Conservation (phyloP, 2,113 vertebrate species). For the Cyprinodon tularosa region DNA sequence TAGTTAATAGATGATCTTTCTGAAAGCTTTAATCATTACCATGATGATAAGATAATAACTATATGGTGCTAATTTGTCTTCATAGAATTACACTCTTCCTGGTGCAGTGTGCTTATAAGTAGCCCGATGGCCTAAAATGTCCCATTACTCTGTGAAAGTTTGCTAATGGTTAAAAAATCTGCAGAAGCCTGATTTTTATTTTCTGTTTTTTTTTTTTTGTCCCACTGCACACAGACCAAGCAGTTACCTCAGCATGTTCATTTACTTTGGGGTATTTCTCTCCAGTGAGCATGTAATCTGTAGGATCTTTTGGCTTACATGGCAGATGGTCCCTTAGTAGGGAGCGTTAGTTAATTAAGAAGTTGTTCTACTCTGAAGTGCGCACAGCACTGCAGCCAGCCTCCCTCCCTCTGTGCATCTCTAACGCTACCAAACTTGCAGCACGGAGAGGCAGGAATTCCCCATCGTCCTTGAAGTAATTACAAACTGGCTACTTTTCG, state of each 20-base stretch:
- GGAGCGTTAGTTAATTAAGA: slow-evolving; percentile 72
- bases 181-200: background rate
- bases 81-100: slow-evolving; percentile 10
- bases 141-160: background rate
- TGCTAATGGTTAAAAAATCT: background rate
- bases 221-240: slow-evolving; percentile 24
- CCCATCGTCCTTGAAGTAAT: slow-evolving; percentile 59
- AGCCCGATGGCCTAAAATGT: background rate
- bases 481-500: slow-evolving; percentile 51
- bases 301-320: slow-evolving; percentile 49
- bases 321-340: slow-evolving; percentile 71
- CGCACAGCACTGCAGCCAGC: slow-evolving; percentile 50
- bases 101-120: background rate
- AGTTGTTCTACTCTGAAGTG: slow-evolving; percentile 64
- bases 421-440: slow-evolving; percentile 35
- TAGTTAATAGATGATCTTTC: too few species aligned
- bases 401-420: slow-evolving; percentile 61
- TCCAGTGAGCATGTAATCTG: slow-evolving; percentile 21
- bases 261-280: slow-evolving; percentile 23
- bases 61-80: slow-evolving; percentile 29
- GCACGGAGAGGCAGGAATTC: slow-evolving; percentile 51
- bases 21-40: background rate
- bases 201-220: slow-evolving; percentile 1
- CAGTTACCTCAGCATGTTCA: slow-evolving; percentile 8
- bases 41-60: background rate